Evolutionary conservation across 2,888 invertebrate species (phyloP), one percentile per base, ranked within the genome.

Genomic region (Carpatolechia fugitivella): DNA sequence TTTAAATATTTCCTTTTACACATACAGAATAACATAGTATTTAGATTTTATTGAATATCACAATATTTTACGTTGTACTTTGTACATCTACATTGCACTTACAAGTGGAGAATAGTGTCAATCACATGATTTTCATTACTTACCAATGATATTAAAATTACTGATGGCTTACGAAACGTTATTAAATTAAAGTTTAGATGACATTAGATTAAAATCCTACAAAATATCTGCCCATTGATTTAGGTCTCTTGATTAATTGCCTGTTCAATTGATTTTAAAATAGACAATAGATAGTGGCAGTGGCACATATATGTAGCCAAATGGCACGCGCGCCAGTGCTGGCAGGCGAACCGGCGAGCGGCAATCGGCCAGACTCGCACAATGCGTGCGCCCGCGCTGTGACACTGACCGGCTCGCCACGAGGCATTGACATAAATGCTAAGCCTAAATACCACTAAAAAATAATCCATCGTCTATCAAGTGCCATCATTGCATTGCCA

Each of bases 241-340:
- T 68, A 64, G 59, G 57, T 60, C 56, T 61, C 58, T 47, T 56
- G 57, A 63, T 67, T 59, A 63, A 57, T 62, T 50, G 60, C 55
- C 63, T 58, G 46, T 50, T 44, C 57, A 18, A 59, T 62, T 58
- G 54, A 62, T 64, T 44, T 66, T 60, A 55, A 58, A 64, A 63
- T 66, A 69, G 65, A 47, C 31, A 14, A 64, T 63, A 68, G 71
- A 75, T 68, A 70, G 72, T 74, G 81, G 79, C 24, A 33, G 44
- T 24, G 44, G 44, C 80, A 79, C 72, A 73, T 62, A 77, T 79
- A 74, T 76, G 78, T 75, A 79, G 80, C 82, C 80, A 82, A 80
- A 76, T 80, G 78, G 73, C 69, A 72, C 74, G 63, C 60, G 64
- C 67, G 82, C 81, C n/a, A n/a, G n/a, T n/a, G n/a, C n/a, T 81